Conservation (phyloP, 2,797 vertebrate genomes). For the Lycodopsis pacificus region DNA sequence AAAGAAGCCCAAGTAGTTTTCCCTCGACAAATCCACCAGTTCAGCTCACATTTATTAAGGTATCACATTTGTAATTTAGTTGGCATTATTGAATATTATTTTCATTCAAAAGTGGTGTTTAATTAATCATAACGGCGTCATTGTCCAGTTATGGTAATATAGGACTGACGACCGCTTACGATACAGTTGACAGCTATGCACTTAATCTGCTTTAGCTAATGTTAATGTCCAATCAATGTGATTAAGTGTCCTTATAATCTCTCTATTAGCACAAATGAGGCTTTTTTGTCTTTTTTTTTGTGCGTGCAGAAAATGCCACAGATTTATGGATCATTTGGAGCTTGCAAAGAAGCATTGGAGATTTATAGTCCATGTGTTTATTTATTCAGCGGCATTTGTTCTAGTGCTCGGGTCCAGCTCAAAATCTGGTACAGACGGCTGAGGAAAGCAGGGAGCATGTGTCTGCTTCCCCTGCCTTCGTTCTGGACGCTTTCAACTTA, state of each 20-base stretch:
- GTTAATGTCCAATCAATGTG: background rate
- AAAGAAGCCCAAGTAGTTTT: background rate
- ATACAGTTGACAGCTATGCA: slow-evolving; percentile 3
- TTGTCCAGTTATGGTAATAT: background rate
- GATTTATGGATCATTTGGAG: background rate
- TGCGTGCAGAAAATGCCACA: background rate
- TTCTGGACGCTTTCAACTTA: slow-evolving; percentile 53
- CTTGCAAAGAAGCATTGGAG: background rate
- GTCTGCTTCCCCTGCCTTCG: slow-evolving; percentile 31
- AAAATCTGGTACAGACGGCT: background rate
- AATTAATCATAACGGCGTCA: background rate
- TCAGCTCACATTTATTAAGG: background rate
- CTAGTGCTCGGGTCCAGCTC: background rate
- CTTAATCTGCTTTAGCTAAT: slow-evolving; percentile 1
- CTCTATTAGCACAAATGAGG: background rate
- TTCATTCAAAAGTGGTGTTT: background rate
- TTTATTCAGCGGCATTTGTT: slow-evolving; percentile 7
- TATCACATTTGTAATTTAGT: background rate
- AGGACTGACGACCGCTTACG: background rate
- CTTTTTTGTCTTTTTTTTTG: background rate
- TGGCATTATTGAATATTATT: background rate
- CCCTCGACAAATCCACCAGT: background rate
- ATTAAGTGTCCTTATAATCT: slow-evolving; percentile 9
- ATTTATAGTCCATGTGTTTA: background rate
- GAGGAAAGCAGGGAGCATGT: slow-evolving; percentile 10